Conservation (phyloP, 2,797 vertebrate genomes). For the Valencia hispanica region DNA sequence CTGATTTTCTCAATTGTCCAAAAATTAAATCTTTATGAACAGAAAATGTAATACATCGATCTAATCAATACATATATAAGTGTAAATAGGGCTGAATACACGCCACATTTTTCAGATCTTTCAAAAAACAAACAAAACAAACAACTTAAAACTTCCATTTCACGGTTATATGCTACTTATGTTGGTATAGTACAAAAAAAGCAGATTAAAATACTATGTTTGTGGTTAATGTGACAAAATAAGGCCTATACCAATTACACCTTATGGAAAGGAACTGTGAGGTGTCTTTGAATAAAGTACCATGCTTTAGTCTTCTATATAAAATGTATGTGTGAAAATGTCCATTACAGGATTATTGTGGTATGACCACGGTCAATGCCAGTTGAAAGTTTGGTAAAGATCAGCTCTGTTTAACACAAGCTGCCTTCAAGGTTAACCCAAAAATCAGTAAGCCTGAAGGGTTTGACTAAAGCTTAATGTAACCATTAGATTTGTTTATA, state of each 20-base stretch:
- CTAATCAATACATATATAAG: too few relatives aligned
- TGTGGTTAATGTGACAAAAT: too few relatives aligned
- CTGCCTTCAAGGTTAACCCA: background rate
- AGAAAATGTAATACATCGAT: too few relatives aligned
- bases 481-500: slow-evolving; percentile 43
- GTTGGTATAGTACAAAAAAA: background rate
- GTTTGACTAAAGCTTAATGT: slow-evolving; percentile 19
- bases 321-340: background rate
- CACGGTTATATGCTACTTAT: background rate
- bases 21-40: too few relatives aligned
- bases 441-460: background rate
- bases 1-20: too few relatives aligned
- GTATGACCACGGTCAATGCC: background rate
- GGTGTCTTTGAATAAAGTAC: too few relatives aligned
- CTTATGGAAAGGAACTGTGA: background rate
- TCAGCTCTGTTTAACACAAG: background rate
- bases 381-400: background rate
- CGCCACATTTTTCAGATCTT: too few relatives aligned
- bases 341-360: background rate
- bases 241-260: too few relatives aligned
- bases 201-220: too few relatives aligned
- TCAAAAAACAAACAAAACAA: too few relatives aligned
- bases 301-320: background rate
- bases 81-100: too few relatives aligned
- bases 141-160: too few relatives aligned